Evolutionary conservation across 2,113 vertebrate species (phyloP), one percentile per base, ranked within the genome.

Genomic region (Malaclemys terrapin): DNA sequence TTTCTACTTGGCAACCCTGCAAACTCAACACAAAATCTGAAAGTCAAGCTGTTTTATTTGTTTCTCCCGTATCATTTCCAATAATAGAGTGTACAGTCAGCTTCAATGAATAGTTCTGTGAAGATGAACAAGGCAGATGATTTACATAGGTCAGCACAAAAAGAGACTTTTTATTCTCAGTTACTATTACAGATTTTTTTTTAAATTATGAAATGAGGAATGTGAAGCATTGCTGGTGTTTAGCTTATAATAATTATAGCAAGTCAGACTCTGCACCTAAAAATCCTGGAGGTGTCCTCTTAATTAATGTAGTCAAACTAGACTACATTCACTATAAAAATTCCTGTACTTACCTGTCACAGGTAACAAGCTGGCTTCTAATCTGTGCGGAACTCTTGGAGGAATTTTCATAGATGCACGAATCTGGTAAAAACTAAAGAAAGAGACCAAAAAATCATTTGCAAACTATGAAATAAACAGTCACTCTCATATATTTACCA

Each of bases 361-460:
- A 95, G 98, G 98, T 95, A 99, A 98, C 75, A 99, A 98, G 98
- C 99, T 99, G 97, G 99, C 98, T 98, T 99, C 99, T 97, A 99
- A 97, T 98, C 98, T 99, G 97, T 99, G 99, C 83, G 99, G 99
- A 96, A 99, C 97, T 97, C 99, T 99, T 91, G 99, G 98, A 93
- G 99, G 99, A 94, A 99, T 98, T 98, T 99, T 99, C 98, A 99
- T 98, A 95, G 98, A 99, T 38, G 98, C 98, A 97, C 99, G 99
- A 72, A 99, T 99, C 98, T 99, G 99, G 98, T 99, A 99, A 98
- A 99, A 99, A 86, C 99, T 99, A 95, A 96, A 98, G 56, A 11
- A 96, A 83, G 97, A 98, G 45, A 97, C 57, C 95, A 50, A 76
- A 80, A 96, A 79, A 50, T 81, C 6, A 96, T 93, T 98, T 96